phyloP scores from a whole-genome alignment of 2,888 invertebrate genomes.

The Ceriagrion tenellum region DNA sequence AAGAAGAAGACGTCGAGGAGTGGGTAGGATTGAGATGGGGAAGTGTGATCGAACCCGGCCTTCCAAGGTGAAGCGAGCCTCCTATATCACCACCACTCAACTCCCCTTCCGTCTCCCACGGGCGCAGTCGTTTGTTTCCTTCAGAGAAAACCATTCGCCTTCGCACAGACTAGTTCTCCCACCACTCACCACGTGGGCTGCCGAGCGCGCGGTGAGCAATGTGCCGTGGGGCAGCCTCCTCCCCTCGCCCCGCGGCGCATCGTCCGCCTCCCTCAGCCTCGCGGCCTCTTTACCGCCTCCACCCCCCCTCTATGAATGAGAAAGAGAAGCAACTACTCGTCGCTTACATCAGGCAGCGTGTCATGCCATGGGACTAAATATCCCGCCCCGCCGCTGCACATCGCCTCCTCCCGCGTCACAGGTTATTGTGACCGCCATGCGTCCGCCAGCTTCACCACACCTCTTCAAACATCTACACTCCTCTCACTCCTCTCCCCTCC shows the following conservation, averaged over 20 bases:
- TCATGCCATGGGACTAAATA: not conserved
- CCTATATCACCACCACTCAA: not conserved
- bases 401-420: not conserved
- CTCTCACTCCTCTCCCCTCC: not conserved
- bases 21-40: constrained; percentile 22
- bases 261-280: not conserved
- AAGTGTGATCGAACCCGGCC: constrained; percentile 48
- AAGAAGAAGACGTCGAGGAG: constrained; percentile 37
- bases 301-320: constrained; percentile 23
- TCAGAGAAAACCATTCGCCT: constrained; percentile 32
- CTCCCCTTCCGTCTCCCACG: no score
- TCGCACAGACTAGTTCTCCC: not conserved
- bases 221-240: not conserved
- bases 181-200: constrained; percentile 31
- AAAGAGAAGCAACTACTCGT: constrained; percentile 21
- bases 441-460: not conserved
- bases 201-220: constrained; percentile 39
- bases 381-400: not conserved
- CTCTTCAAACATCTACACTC: not conserved
- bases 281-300: not conserved
- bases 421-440: not conserved
- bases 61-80: not conserved
- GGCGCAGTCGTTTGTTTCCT: not conserved
- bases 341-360: not conserved
- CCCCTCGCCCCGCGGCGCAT: not conserved